Evolutionary conservation across 2,888 invertebrate species (phyloP).

Genomic region (Oconnorella tubifera): DNA sequence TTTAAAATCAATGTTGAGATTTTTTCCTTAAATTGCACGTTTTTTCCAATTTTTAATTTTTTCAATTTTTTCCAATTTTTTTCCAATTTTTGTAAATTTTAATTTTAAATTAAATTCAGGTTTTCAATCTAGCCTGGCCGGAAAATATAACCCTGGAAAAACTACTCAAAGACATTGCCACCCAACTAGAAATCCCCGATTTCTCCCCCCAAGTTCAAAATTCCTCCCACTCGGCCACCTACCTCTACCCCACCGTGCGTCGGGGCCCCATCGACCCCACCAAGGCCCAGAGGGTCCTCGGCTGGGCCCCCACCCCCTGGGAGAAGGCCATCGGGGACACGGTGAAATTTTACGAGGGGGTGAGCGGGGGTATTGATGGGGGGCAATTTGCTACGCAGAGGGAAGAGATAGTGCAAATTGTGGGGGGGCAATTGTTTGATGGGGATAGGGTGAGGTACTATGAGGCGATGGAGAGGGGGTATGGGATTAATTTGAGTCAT

Average conservation of each 20-base stretch:
- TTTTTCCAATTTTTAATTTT: too few species aligned
- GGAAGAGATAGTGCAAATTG: slow-evolving; percentile 45
- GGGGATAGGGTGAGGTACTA: slow-evolving; percentile 29
- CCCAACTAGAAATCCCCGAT: slow-evolving; percentile 20
- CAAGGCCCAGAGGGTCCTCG: slow-evolving; percentile 48
- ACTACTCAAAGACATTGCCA: slow-evolving; percentile 45
- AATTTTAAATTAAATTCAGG: slow-evolving; percentile 31
- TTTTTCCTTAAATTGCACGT: too few species aligned
- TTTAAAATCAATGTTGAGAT: too few species aligned
- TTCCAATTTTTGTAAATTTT: too few species aligned
- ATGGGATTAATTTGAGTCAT: slow-evolving; percentile 32
- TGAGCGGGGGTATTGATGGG: slow-evolving; percentile 33
- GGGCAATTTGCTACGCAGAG: slow-evolving; percentile 35
- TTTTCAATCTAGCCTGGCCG: slow-evolving; percentile 55
- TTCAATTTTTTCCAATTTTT: too few species aligned
- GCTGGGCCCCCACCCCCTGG: slow-evolving; percentile 54
- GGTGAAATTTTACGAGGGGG: slow-evolving; percentile 54
- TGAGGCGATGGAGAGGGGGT: slow-evolving; percentile 28
- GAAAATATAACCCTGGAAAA: slow-evolving; percentile 49
- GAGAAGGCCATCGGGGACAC: slow-evolving; percentile 48
- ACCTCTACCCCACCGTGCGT: slow-evolving; percentile 56
- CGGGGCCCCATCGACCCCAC: slow-evolving; percentile 53
- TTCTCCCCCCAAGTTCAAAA: not conserved
- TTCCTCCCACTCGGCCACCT: slow-evolving; percentile 28
- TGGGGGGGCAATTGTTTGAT: slow-evolving; percentile 39